Conservation (phyloP, 2,888 invertebrate species). For the Patella ulyssiponensis region DNA sequence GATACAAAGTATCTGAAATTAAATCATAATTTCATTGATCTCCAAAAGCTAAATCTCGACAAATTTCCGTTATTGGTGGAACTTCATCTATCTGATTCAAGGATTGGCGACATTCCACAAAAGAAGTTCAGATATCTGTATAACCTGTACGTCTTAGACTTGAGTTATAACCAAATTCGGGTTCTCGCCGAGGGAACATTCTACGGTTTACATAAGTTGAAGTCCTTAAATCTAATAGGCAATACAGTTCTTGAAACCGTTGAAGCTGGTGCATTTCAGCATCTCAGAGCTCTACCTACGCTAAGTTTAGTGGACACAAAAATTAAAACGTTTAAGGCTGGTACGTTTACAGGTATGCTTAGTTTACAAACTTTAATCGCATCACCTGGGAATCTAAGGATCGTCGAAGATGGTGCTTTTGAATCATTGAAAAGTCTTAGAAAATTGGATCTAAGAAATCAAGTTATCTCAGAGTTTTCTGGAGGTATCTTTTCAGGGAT, state of each 20-base stretch:
- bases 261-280: background rate
- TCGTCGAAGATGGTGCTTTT: slow-evolving; percentile 14
- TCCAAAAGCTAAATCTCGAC: background rate
- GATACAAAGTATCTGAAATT: background rate
- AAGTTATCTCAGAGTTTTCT: slow-evolving; percentile 5
- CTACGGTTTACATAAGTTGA: slow-evolving; percentile 10
- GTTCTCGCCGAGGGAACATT: background rate
- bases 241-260: background rate
- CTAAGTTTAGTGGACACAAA: slow-evolving; percentile 14
- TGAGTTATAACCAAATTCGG: slow-evolving; percentile 18
- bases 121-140: background rate
- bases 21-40: background rate
- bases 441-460: slow-evolving; percentile 8
- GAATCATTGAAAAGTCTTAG: background rate
- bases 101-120: background rate
- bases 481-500: slow-evolving; percentile 12
- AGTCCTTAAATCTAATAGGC: slow-evolving; percentile 17
- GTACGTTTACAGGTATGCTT: slow-evolving; percentile 5
- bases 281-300: background rate
- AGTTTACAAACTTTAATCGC: background rate
- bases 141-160: slow-evolving; percentile 17
- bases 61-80: background rate
- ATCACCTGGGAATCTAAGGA: background rate
- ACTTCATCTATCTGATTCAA: background rate
- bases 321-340: slow-evolving; percentile 1